These are phyloP conservation scores for Dyspetes luteomarginatus DNA, from an alignment of 2,888 invertebrate genomes.

Conservation along the genomic window DNA sequence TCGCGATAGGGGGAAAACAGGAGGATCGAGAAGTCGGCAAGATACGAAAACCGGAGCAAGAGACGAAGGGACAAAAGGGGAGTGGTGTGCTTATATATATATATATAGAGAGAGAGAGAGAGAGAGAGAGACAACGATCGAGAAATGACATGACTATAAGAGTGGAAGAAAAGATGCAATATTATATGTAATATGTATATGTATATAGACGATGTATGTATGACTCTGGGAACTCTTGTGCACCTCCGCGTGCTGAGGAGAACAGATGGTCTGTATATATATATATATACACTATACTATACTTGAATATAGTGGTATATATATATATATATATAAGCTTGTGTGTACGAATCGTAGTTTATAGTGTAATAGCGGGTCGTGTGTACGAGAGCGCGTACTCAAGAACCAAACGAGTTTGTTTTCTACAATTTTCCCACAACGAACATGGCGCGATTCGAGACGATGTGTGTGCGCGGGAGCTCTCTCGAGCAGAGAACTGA, in stretches of 20 bases:
- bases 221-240: slow-evolving; percentile 24
- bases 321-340: slow-evolving; percentile 30
- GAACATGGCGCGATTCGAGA: slow-evolving; percentile 77
- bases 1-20: slow-evolving; percentile 44
- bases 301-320: not conserved
- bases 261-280: slow-evolving; percentile 26
- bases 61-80: not conserved
- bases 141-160: slow-evolving; percentile 44
- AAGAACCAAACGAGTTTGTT: slow-evolving; percentile 79
- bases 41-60: slow-evolving; percentile 2
- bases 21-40: slow-evolving; percentile 24
- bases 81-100: not conserved
- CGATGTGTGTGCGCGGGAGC: slow-evolving; percentile 36
- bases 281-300: slow-evolving; percentile 14
- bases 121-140: slow-evolving; percentile 7
- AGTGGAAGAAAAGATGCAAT: slow-evolving; percentile 25
- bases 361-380: slow-evolving; percentile 49
- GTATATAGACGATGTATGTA: slow-evolving; percentile 1
- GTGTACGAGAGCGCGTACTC: not conserved
- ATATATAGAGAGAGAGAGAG: not conserved
- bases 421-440: slow-evolving; percentile 82
- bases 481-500: not conserved
- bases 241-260: slow-evolving; percentile 22
- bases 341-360: slow-evolving; percentile 38
- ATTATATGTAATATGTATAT: no score